Evolutionary conservation across 2,888 invertebrate genomes (phyloP).

Genomic region (Drosophila bunnanda): DNA sequence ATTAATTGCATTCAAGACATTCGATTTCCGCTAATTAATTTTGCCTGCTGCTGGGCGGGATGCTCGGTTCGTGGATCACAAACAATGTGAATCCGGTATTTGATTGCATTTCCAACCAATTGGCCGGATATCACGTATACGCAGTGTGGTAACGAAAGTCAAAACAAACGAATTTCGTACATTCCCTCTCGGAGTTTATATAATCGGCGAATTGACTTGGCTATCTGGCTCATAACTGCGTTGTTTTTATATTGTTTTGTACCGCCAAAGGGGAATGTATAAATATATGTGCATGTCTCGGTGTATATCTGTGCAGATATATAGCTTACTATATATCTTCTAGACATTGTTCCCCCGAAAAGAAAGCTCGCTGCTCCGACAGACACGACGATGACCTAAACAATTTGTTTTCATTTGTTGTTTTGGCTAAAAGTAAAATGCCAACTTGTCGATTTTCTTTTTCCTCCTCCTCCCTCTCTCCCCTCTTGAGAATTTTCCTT

Average conservation of each 20-base stretch:
- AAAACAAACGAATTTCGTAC: conserved; percentile 4
- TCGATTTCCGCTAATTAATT: conserved; percentile 18
- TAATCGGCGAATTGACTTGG: conserved; percentile 24
- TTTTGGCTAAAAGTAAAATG: conserved; percentile 71
- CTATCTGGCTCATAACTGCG: conserved; percentile 31
- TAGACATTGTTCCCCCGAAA: conserved; percentile 6
- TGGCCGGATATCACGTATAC: conserved; percentile 49
- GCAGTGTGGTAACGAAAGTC: conserved; percentile 19
- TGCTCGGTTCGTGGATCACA: conserved; percentile 4
- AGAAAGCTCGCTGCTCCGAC: conserved; percentile 27
- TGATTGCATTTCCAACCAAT: conserved; percentile 29
- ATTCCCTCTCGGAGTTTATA: conserved; percentile 22
- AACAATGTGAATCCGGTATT: conserved; percentile 22
- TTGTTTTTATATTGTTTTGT: conserved; percentile 16
- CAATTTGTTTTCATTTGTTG: conserved; percentile 61
- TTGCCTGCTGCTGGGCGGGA: background rate
- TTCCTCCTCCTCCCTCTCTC: background rate
- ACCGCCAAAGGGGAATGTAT: conserved; percentile 10
- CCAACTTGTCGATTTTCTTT: conserved; percentile 57
- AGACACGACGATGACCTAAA: conserved; percentile 68
- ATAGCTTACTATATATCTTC: conserved; percentile 4
- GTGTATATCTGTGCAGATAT: conserved; percentile 20
- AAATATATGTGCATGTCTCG: background rate
- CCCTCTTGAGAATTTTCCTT: background rate
- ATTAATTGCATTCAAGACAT: conserved; percentile 10